Conservation (phyloP, 1,140 invertebrate genomes). For the Helicoverpa zea region DNA sequence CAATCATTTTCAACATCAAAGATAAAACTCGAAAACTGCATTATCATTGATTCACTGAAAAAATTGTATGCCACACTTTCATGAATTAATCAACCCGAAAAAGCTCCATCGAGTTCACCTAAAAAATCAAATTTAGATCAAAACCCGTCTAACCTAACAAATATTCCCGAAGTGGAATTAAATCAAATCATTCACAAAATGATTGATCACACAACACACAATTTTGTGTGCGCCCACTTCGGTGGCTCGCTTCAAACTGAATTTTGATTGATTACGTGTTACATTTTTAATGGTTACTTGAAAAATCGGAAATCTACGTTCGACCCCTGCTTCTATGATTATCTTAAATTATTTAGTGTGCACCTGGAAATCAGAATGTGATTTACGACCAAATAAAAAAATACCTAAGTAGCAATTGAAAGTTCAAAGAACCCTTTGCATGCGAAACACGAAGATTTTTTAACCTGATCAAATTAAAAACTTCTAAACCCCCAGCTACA, state of each 20-base stretch:
- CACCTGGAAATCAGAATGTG: no score
- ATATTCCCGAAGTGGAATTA: slow-evolving; percentile 43
- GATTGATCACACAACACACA: slow-evolving; percentile 62
- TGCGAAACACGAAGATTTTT: not conserved
- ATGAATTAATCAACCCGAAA: not conserved
- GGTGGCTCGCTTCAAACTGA: slow-evolving; percentile 59
- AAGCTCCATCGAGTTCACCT: not conserved
- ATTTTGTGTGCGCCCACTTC: slow-evolving; percentile 25
- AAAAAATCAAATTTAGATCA: slow-evolving; percentile 20
- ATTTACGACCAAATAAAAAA: not conserved
- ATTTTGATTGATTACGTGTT: slow-evolving; percentile 65
- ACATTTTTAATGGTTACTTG: slow-evolving; percentile 53
- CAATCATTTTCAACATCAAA: no score
- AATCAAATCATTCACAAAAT: slow-evolving; percentile 57
- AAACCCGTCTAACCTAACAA: slow-evolving; percentile 21
- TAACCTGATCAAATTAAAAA: not conserved
- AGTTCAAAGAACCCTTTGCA: not conserved
- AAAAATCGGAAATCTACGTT: not conserved
- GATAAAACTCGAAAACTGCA: no score
- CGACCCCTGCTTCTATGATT: no score
- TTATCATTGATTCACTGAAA: not conserved
- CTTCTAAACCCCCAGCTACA: no score
- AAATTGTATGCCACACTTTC: not conserved
- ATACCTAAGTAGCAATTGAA: not conserved
- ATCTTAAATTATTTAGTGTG: no score